phyloP scores from a whole-genome alignment of 1,140 invertebrate species.

The Antheraea mylitta region DNA sequence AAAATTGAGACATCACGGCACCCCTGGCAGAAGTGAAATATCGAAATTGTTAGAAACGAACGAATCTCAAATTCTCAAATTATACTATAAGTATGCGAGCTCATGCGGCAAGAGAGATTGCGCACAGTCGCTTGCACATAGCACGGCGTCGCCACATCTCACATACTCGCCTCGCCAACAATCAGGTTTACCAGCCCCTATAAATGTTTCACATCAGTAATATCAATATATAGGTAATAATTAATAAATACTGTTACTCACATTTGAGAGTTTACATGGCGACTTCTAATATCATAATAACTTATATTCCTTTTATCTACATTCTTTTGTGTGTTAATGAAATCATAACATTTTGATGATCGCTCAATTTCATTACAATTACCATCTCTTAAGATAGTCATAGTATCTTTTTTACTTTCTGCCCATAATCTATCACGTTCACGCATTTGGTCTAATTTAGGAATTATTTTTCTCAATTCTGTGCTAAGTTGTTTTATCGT shows the following conservation, averaged over 20 bases:
- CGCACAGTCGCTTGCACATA: no score
- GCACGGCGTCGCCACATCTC: no score
- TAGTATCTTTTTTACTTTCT: conserved; percentile 42
- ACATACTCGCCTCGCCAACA: no score
- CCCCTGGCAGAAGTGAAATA: no score
- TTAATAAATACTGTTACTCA: conserved; percentile 14
- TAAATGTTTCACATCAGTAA: no score
- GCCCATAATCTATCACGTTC: conserved; percentile 63
- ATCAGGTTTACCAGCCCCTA: no score
- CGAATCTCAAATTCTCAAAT: no score
- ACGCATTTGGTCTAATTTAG: conserved; percentile 71
- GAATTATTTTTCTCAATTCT: conserved; percentile 70
- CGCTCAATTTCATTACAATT: conserved; percentile 59
- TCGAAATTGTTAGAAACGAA: no score
- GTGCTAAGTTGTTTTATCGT: conserved; percentile 71
- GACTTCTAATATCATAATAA: conserved; percentile 17
- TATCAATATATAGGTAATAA: neutral
- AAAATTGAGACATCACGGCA: no score
- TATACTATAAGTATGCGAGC: no score
- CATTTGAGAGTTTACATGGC: conserved; percentile 16
- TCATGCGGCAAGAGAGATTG: no score
- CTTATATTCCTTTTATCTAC: conserved; percentile 10
- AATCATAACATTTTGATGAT: conserved; percentile 24
- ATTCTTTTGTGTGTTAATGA: conserved; percentile 17
- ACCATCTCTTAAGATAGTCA: conserved; percentile 43